Evolutionary conservation across 2,888 invertebrate species (phyloP).

Genomic region (Spisula subtruncata): DNA sequence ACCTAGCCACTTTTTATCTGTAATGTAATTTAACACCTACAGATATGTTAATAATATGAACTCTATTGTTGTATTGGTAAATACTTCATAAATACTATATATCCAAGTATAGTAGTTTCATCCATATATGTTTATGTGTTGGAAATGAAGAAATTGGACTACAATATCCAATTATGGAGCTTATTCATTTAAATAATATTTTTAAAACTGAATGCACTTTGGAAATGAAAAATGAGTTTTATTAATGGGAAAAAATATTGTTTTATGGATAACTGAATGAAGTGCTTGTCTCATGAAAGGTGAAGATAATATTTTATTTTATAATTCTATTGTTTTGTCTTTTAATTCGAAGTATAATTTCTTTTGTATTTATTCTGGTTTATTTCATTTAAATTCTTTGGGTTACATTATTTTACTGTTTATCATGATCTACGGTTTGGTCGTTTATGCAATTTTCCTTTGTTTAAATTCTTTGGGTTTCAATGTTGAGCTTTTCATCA

Average conservation of each 20-base stretch:
- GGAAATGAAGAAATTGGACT: neutral
- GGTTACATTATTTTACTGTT: too few species aligned
- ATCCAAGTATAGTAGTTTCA: neutral
- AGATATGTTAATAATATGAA: conserved; percentile 20
- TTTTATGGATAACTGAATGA: neutral
- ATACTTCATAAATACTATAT: neutral
- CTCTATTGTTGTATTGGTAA: conserved; percentile 9
- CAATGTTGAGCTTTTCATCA: too few species aligned
- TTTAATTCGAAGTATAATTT: neutral
- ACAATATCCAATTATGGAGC: neutral
- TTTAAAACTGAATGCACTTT: neutral
- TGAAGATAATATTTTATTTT: neutral
- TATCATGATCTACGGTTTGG: too few species aligned
- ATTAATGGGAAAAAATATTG: neutral
- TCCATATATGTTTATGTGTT: neutral
- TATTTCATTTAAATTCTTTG: neutral
- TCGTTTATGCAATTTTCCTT: neutral
- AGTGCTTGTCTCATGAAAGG: neutral
- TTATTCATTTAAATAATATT: neutral
- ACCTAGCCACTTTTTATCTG: neutral
- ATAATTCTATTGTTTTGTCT: neutral
- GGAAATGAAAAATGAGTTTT: neutral
- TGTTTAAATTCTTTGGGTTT: neutral
- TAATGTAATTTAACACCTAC: conserved; percentile 15
- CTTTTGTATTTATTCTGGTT: neutral